A percentile compares a stretch with the other conserved stretches of the same genome.
Conservation (phyloP, 2,113 vertebrate species). For the Pogona vitticeps region DNA sequence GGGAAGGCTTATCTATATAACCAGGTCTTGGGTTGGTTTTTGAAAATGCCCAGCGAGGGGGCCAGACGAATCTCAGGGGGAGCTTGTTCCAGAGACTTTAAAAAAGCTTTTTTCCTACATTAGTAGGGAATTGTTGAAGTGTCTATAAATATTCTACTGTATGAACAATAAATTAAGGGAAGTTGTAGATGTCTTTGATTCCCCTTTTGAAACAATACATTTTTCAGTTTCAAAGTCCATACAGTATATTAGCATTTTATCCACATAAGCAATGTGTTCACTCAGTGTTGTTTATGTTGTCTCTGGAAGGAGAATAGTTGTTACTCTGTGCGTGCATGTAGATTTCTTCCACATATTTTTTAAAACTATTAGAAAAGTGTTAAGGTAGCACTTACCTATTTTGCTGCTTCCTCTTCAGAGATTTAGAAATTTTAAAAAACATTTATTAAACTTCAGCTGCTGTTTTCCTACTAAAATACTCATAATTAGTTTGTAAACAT, state of each 20-base stretch:
- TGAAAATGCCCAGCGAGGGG: no score
- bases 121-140: no score
- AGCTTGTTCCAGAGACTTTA: no score
- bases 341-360: no score
- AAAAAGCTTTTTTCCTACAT: no score
- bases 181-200: background rate
- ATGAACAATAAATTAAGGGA: no score
- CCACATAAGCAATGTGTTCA: background rate
- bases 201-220: background rate
- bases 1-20: no score
- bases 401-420: no score
- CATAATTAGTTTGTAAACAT: background rate
- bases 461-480: background rate
- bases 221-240: background rate
- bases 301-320: background rate
- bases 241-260: constrained; percentile 1
- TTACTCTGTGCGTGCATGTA: background rate
- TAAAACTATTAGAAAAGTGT: no score
- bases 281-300: background rate
- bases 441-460: background rate
- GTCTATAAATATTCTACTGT: background rate
- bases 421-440: background rate
- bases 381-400: no score
- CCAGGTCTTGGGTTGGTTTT: no score
- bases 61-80: no score